Evolutionary conservation across 2,888 invertebrate species (phyloP), one percentile per base, ranked within the genome.

Genomic region (Coecobrya sp.): DNA sequence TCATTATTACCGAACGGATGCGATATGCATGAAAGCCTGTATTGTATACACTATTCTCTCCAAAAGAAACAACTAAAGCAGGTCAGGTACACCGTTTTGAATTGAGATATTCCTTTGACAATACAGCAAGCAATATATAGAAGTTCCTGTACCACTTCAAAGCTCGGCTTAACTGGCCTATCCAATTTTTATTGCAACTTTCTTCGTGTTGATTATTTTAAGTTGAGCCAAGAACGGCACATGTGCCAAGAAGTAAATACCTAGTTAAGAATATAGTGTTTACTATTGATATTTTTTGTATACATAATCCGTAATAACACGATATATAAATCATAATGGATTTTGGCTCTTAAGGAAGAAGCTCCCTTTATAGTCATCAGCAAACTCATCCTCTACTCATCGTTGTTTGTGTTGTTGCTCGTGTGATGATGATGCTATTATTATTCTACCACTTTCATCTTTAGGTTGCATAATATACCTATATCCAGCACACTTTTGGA

Each of bases 311-410:
- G n/a, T 55, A 19, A 49, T 49, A 70, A 76, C 16, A 52, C 16
- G 45, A 25, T 59, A 55, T 59, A 82, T 49, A 52, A 82, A 86
- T 49, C 65, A 86, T 86, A 68, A 45, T 65, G 84, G 68, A 86
- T 68, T 86, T 85, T 85, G 84, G 84, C 84, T 85, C 81, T 30
- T 36, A 5, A 42, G 27, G 19, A 76, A 0, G 19, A 55, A 42
- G 45, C 82, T 45, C 25, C 0, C 59, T 30, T 49, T 7, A n/a
- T 76, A 49, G 45, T 36, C 70, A 16, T 76, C 76, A 5, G 25
- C 79, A 79, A 7, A 2, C 36, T 42, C 73, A 42, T 73, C 49
- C 10, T 59, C 27, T 30, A 16, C 10, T 79, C 19, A n/a, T 49
- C 55, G 1, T 13, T 52, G n/a, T 27, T 52, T 27, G 11, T 36